Evolutionary conservation across 2,888 invertebrate genomes (phyloP).

Genomic region (Biston betularia): DNA sequence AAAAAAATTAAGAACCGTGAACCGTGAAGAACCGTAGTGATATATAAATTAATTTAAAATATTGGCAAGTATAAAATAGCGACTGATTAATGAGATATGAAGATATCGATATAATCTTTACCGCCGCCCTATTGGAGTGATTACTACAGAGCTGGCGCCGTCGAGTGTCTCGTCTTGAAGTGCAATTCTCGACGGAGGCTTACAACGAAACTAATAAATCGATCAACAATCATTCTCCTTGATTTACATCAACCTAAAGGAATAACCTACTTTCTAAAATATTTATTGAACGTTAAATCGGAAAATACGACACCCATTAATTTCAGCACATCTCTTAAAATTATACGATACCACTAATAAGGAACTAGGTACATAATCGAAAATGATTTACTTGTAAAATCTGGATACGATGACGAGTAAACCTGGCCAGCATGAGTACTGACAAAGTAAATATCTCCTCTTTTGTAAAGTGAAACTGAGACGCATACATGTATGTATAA

Average conservation of each 20-base stretch:
- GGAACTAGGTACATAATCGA: too few relatives aligned
- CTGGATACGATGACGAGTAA: too few relatives aligned
- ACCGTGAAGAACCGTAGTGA: too few relatives aligned
- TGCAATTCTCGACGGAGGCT: conserved; percentile 16
- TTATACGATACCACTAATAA: too few relatives aligned
- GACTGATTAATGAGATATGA: neutral
- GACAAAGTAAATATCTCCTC: too few relatives aligned
- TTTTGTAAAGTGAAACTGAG: too few relatives aligned
- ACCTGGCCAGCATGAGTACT: too few relatives aligned
- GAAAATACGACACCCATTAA: neutral
- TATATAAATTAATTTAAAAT: too few relatives aligned
- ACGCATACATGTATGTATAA: too few relatives aligned
- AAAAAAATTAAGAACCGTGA: too few relatives aligned
- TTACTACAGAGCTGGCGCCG: conserved; percentile 28
- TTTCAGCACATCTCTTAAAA: neutral
- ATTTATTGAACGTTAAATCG: neutral
- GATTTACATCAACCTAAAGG: neutral
- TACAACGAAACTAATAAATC: conserved; percentile 17
- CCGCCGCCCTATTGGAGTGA: conserved; percentile 10
- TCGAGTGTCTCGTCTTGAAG: conserved; percentile 32
- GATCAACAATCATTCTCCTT: conserved; percentile 22
- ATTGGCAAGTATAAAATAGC: too few relatives aligned
- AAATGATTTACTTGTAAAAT: too few relatives aligned
- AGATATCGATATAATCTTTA: conserved; percentile 2
- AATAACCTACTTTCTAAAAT: neutral